phyloP scores from a whole-genome alignment of 2,797 vertebrate species.

The Streptopelia turtur region DNA sequence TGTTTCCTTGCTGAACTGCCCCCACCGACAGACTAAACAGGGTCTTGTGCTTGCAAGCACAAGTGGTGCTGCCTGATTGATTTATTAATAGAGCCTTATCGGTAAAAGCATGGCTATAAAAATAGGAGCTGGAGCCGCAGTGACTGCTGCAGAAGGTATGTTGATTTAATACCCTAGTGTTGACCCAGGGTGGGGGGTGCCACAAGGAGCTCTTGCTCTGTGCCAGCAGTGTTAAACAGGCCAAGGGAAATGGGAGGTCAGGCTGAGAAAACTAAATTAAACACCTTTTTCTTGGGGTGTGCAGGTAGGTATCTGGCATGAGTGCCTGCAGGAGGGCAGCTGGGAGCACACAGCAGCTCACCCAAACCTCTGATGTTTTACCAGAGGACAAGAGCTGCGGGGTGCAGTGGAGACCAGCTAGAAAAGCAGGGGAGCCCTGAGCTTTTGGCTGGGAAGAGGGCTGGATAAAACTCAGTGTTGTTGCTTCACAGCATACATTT shows the following conservation, averaged over 20 bases:
- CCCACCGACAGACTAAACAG: not conserved
- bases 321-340: not conserved
- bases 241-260: not conserved
- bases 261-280: not conserved
- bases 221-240: not conserved
- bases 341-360: not conserved
- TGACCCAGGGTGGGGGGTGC: not conserved
- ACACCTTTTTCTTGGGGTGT: not conserved
- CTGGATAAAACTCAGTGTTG: not conserved
- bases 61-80: not conserved
- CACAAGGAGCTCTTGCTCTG: not conserved
- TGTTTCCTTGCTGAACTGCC: not conserved
- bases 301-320: rapidly evolving
- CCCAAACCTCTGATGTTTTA: not conserved
- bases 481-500: not conserved
- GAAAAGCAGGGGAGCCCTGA: not conserved
- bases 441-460: not conserved
- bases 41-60: not conserved
- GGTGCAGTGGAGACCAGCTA: not conserved
- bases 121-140: not conserved
- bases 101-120: not conserved
- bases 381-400: not conserved
- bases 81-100: slow-evolving; percentile 4
- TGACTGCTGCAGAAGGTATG: not conserved
- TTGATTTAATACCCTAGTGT: not conserved